phyloP scores from a whole-genome alignment of 2,113 vertebrate genomes.

The Corydoras sp. region DNA sequence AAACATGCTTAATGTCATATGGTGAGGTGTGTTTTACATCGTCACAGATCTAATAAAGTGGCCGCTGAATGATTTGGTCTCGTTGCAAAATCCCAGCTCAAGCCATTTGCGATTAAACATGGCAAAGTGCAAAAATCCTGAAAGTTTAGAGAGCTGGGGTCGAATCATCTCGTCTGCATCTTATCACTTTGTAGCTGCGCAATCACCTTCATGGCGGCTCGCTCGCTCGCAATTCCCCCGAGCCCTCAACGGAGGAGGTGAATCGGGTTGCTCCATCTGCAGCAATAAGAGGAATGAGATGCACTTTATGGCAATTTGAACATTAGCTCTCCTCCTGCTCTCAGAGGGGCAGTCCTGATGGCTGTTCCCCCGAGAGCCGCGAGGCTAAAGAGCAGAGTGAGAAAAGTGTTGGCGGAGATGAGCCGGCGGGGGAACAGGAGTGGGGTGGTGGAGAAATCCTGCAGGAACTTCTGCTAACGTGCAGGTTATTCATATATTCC shows the following conservation, averaged over 20 bases:
- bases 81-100: no score
- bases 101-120: no score
- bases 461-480: background rate
- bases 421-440: background rate
- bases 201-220: slow-evolving; percentile 32
- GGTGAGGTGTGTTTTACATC: no score
- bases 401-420: background rate
- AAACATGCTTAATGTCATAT: no score
- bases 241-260: background rate
- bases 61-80: no score
- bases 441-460: background rate
- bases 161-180: no score
- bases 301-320: slow-evolving; percentile 33
- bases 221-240: slow-evolving; percentile 12
- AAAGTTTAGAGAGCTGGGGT: no score
- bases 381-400: background rate
- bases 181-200: slow-evolving; percentile 34
- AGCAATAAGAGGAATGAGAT: slow-evolving; percentile 36
- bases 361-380: slow-evolving; percentile 14
- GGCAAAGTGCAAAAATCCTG: no score
- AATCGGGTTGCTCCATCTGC: slow-evolving; percentile 34
- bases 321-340: slow-evolving; percentile 15
- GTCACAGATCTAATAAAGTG: no score
- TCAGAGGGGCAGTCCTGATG: slow-evolving; percentile 28
- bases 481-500: no score